Conservation (phyloP, 2,797 vertebrate genomes). For the Thripadectes ignobilis region DNA sequence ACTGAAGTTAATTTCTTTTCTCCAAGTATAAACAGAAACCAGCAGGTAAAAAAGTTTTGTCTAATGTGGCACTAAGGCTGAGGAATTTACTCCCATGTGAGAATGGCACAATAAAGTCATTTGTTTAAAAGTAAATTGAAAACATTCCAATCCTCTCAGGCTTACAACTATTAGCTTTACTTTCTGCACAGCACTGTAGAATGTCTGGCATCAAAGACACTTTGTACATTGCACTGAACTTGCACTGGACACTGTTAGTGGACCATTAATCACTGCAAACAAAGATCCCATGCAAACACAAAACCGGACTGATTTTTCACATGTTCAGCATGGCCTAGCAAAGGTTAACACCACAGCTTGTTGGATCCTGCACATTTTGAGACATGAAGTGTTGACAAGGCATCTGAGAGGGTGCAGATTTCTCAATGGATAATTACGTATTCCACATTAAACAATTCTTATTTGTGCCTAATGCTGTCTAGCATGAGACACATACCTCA, state of each 20-base stretch:
- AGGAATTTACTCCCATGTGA: constrained; percentile 65
- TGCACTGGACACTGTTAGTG: constrained; percentile 32
- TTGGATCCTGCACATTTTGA: background rate
- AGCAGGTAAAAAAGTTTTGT: constrained; percentile 58
- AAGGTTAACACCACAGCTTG: constrained; percentile 31
- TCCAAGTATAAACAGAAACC: constrained; percentile 43
- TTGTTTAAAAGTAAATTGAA: constrained; percentile 71
- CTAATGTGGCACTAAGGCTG: constrained; percentile 25
- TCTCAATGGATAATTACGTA: constrained; percentile 21
- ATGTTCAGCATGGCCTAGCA: background rate
- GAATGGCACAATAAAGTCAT: constrained; percentile 65
- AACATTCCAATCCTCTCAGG: constrained; percentile 61
- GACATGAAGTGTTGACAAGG: background rate
- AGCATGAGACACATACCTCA: background rate
- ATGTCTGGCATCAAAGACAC: constrained; percentile 69
- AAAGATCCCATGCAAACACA: constrained; percentile 61
- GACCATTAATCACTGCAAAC: constrained; percentile 57
- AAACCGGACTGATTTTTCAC: background rate
- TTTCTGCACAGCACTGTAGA: constrained; percentile 60
- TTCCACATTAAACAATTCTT: background rate
- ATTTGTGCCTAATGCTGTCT: background rate
- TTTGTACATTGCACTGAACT: constrained; percentile 58
- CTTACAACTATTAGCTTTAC: constrained; percentile 48
- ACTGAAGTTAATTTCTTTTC: constrained; percentile 39
- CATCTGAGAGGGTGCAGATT: background rate